phyloP scores from a whole-genome alignment of 2,113 vertebrate species.

The Rhynchopsitta pachyrhyncha region DNA sequence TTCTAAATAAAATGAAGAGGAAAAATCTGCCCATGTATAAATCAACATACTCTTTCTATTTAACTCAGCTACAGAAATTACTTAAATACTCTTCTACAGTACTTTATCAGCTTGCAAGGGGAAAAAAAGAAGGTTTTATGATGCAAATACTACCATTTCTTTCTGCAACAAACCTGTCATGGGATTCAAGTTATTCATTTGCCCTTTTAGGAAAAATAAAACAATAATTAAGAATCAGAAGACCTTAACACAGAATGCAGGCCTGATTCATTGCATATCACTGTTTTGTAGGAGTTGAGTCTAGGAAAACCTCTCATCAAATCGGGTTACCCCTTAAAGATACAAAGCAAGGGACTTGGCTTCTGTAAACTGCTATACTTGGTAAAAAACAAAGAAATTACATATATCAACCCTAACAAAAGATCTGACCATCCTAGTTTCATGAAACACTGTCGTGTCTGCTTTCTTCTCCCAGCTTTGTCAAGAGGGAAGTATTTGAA shows the following conservation, averaged over 20 bases:
- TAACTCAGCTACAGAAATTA: conserved; percentile 13
- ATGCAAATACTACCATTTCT: conserved; percentile 35
- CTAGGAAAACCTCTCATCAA: neutral
- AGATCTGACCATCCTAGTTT: neutral
- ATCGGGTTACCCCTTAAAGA: neutral
- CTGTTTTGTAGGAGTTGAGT: neutral
- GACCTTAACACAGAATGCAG: neutral
- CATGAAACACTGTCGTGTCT: neutral
- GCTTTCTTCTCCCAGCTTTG: neutral
- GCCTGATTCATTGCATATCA: neutral
- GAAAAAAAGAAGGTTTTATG: neutral
- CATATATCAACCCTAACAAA: neutral
- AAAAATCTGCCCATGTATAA: neutral
- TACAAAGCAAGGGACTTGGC: neutral
- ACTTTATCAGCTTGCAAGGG: neutral
- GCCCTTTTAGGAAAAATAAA: conserved; percentile 26
- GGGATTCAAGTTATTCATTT: conserved; percentile 17
- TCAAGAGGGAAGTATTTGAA: neutral
- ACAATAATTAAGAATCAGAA: neutral
- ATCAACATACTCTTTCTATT: neutral
- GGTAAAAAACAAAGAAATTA: neutral
- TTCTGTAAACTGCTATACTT: neutral
- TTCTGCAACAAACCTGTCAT: conserved; percentile 27
- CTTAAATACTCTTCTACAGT: conserved; percentile 8
- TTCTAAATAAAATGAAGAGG: conserved; percentile 18